A percentile compares a stretch with the other conserved stretches of the same genome.
These are phyloP conservation scores for Penaeus chinensis DNA, from an alignment of 1,140 invertebrate species.

Conservation along the genomic window DNA sequence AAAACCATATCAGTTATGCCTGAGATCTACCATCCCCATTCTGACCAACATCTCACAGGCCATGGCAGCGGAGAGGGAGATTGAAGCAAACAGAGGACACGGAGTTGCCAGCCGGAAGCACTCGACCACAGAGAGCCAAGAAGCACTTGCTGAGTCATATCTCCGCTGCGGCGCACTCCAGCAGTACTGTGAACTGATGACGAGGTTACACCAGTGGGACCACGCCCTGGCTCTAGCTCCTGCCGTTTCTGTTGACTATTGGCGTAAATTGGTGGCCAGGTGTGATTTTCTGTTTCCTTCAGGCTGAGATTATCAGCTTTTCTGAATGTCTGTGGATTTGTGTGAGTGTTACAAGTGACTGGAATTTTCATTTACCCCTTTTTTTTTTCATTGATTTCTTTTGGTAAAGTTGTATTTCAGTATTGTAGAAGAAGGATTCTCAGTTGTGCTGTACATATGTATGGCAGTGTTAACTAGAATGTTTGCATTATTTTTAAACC, in stretches of 20 bases:
- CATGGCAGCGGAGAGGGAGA: conserved; percentile 69
- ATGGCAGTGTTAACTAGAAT: background rate
- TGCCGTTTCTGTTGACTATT: conserved; percentile 70
- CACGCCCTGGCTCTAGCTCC: conserved; percentile 70
- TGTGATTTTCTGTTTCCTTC: conserved; percentile 52
- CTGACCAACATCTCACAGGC: conserved; percentile 64
- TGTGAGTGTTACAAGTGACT: background rate
- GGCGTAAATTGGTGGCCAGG: conserved; percentile 69
- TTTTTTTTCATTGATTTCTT: background rate
- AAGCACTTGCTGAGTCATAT: conserved; percentile 66
- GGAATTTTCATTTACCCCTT: too few species aligned
- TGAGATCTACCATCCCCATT: too few species aligned
- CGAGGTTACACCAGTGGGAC: conserved; percentile 70
- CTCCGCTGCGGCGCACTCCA: conserved; percentile 69
- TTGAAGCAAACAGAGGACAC: conserved; percentile 59
- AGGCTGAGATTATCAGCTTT: background rate
- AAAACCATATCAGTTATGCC: too few species aligned
- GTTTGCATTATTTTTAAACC: too few species aligned
- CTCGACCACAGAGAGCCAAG: conserved; percentile 65
- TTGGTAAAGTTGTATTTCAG: background rate
- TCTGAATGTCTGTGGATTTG: background rate
- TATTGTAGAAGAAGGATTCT: background rate
- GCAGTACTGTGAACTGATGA: conserved; percentile 70
- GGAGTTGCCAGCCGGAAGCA: conserved; percentile 39
- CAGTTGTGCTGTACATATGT: background rate